phyloP scores from a whole-genome alignment of 2,888 invertebrate genomes.

The Alsophila aescularia region DNA sequence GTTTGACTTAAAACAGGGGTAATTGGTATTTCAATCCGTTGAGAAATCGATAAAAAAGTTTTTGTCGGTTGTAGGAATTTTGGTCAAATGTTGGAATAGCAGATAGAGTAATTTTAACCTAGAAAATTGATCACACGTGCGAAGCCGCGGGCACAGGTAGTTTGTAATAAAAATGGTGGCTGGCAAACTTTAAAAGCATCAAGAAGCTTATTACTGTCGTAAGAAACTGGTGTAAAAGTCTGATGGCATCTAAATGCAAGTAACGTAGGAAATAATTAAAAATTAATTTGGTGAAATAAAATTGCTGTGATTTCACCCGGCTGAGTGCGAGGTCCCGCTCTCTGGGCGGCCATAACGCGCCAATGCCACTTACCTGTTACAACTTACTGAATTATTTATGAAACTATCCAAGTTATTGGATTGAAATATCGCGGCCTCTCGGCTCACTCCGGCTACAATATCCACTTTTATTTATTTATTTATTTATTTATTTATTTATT shows the following conservation, averaged over 20 bases:
- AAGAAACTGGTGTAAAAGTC: constrained; percentile 43
- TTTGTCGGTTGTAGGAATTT: too few relatives aligned
- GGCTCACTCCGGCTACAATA: constrained; percentile 57
- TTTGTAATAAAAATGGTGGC: constrained; percentile 31
- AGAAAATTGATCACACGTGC: too few relatives aligned
- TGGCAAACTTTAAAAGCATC: constrained; percentile 26
- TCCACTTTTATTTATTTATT: too few relatives aligned
- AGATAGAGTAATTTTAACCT: too few relatives aligned
- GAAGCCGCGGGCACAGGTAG: too few relatives aligned
- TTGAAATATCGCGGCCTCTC: constrained; percentile 67
- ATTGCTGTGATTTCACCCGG: constrained; percentile 65
- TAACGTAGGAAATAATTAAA: constrained; percentile 56
- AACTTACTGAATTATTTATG: constrained; percentile 81
- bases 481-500: too few relatives aligned
- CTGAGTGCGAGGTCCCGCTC: constrained; percentile 54
- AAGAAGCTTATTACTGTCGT: constrained; percentile 32
- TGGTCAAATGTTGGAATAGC: too few relatives aligned
- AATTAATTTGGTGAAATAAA: constrained; percentile 72
- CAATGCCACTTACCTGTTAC: constrained; percentile 81
- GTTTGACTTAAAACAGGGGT: too few relatives aligned
- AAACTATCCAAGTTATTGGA: constrained; percentile 79
- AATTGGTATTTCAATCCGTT: too few relatives aligned
- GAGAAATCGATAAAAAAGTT: too few relatives aligned
- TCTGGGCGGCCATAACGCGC: constrained; percentile 71
- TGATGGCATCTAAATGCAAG: constrained; percentile 35